These are phyloP conservation scores for Drosophila lini DNA, from an alignment of 1,140 invertebrate species.

Conservation along the genomic window DNA sequence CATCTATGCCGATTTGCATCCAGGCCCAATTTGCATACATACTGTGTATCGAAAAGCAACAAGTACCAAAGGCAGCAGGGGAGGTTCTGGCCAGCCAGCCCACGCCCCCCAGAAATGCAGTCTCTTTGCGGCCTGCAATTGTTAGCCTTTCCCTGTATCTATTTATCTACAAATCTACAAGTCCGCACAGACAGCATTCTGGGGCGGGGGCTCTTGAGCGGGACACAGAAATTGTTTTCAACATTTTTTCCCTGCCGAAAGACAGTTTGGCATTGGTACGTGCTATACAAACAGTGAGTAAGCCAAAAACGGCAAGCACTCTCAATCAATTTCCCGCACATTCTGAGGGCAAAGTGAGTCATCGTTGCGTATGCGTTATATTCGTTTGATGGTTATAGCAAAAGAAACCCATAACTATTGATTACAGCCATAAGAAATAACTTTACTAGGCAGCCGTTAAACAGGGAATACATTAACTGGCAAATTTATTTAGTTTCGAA, in stretches of 20 bases:
- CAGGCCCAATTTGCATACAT: conserved; percentile 4
- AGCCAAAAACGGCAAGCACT: conserved; percentile 13
- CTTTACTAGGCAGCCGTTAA: background rate
- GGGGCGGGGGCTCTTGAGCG: conserved; percentile 17
- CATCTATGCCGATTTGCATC: conserved; percentile 24
- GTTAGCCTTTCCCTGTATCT: conserved; percentile 23
- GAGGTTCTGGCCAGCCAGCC: conserved; percentile 42
- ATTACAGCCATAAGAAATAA: conserved; percentile 11
- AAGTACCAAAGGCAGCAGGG: conserved; percentile 20
- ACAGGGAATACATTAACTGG: background rate
- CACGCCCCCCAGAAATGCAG: conserved; percentile 24
- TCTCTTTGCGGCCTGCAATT: conserved; percentile 16
- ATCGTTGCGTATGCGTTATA: conserved; percentile 19
- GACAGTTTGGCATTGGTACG: conserved; percentile 36
- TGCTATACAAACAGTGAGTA: conserved; percentile 40
- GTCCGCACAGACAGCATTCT: conserved; percentile 9
- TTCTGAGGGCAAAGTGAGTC: conserved; percentile 3
- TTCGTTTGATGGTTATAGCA: conserved; percentile 11
- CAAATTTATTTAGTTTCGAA: background rate
- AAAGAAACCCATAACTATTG: conserved; percentile 12
- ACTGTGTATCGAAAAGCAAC: conserved; percentile 23
- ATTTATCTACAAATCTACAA: conserved; percentile 7
- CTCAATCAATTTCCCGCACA: conserved; percentile 14
- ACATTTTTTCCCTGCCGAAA: conserved; percentile 24
- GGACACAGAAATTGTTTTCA: conserved; percentile 17